Base-by-base conservation (phyloP, 2,113 vertebrate species). In the Numenius arquata region DNA sequence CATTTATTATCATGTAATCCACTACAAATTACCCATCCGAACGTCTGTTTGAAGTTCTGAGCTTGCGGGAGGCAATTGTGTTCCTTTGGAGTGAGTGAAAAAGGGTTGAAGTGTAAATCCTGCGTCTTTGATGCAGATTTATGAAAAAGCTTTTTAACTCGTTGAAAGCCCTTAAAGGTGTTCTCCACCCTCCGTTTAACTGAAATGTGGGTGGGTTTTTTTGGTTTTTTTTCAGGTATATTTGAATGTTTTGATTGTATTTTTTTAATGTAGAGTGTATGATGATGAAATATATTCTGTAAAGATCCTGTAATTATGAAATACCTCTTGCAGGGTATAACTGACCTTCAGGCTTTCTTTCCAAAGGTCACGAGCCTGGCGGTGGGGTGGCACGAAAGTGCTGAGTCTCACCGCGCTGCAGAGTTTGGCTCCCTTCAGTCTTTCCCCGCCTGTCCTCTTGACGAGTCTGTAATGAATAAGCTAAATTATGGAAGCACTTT, bases 341-440 rank as follows among this genome's bases (percentile, higher is more conserved):
- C 5, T 81, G 73, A 68, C 88, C 89, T 85, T 68, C 81, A 85
- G 89, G 78, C 56, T 9, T 8, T 81, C 61, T 43, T 34, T 55
- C n/a, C 75, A 71, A 25, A 85, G 83, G 76, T 45, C 2, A 0
- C 2, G 50, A 89, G 55, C 0, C 0, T 1, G 3, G 48, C 77
- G 70, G 53, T 70, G 80, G 80, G 21, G 36, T 74, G 84, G 48
- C 80, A 26, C 45, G 58, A 5, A 30, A 86, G 62, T 78, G 82
- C 93, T 95, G 89, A 94, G 86, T 48, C 2, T 2, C 14, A 4
- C 66, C 5, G 2, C 10, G 7, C 15, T 45, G 73, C 0, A 1
- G 50, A 58, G 40, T 36, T 61, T 2, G 3, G 14, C 66, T 90
- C 70, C 59, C 38, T 14, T 53, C 32, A 5, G 30, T 27, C 2